These are phyloP conservation scores for Rousettus madagascariensis DNA, from an alignment of 2,797 vertebrate species.

Conservation along the genomic window DNA sequence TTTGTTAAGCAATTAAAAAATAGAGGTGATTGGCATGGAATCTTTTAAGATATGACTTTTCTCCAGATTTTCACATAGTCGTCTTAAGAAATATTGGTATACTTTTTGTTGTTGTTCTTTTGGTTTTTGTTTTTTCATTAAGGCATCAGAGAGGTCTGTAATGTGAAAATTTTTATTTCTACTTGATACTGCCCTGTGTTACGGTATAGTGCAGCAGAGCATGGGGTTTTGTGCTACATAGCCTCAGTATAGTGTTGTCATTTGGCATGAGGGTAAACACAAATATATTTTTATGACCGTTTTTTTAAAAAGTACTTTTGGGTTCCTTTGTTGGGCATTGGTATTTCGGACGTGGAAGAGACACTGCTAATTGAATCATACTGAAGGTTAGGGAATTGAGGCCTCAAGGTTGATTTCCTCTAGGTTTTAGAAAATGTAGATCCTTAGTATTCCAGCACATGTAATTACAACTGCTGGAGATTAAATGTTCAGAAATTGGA, in stretches of 20 bases:
- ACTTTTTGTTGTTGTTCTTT: neutral
- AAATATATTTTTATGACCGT: slow-evolving; percentile 17
- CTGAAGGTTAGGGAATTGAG: neutral
- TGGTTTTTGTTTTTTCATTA: neutral
- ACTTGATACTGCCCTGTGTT: neutral
- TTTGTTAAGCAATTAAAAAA: slow-evolving; percentile 30
- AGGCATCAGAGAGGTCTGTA: neutral
- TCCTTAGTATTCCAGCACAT: neutral
- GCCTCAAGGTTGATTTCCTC: neutral
- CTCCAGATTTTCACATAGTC: neutral
- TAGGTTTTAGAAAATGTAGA: slow-evolving; percentile 23
- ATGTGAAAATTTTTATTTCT: slow-evolving; percentile 42
- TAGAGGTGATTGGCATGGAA: neutral
- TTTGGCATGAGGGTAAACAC: neutral
- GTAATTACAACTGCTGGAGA: neutral
- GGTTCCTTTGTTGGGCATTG: neutral
- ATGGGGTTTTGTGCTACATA: neutral
- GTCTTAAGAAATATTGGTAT: slow-evolving; percentile 23
- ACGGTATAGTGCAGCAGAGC: neutral
- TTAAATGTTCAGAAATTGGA: slow-evolving; percentile 11
- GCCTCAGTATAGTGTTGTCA: neutral
- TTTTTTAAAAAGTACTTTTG: slow-evolving; percentile 29
- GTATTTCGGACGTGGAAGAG: neutral
- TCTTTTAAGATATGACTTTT: slow-evolving; percentile 42
- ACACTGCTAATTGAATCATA: neutral